These are phyloP conservation scores for Muscicapa comitata DNA, from an alignment of 2,797 vertebrate genomes.

Conservation along the genomic window DNA sequence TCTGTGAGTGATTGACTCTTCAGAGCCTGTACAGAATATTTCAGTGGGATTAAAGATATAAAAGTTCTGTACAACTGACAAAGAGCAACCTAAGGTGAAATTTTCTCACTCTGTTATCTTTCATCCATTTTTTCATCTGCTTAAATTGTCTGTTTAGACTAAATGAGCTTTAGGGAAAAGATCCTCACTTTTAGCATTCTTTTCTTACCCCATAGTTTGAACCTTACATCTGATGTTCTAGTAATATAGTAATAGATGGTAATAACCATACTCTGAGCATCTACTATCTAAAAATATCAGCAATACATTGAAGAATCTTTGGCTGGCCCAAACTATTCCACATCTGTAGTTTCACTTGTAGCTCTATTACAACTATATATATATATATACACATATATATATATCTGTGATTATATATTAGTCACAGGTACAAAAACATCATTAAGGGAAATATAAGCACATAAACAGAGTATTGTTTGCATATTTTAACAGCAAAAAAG, in stretches of 20 bases:
- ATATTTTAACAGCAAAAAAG: not conserved
- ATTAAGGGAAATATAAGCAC: not conserved
- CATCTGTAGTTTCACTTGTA: not conserved
- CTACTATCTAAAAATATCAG: not conserved
- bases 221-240: not conserved
- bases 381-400: too few relatives aligned
- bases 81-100: accelerated
- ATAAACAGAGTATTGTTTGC: not conserved
- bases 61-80: not conserved
- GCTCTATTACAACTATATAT: too few relatives aligned
- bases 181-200: not conserved
- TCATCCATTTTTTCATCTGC: not conserved
- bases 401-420: not conserved
- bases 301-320: not conserved
- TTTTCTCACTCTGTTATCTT: not conserved
- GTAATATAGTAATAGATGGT: not conserved
- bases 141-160: not conserved
- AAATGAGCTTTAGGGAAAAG: not conserved
- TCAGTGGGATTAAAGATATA: not conserved
- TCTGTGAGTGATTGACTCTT: not conserved
- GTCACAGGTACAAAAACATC: not conserved
- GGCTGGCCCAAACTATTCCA: not conserved
- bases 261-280: not conserved
- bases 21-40: not conserved
- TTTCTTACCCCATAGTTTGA: not conserved